Evolutionary conservation across 2,113 vertebrate species (phyloP).

Genomic region (Malurus melanocephalus): DNA sequence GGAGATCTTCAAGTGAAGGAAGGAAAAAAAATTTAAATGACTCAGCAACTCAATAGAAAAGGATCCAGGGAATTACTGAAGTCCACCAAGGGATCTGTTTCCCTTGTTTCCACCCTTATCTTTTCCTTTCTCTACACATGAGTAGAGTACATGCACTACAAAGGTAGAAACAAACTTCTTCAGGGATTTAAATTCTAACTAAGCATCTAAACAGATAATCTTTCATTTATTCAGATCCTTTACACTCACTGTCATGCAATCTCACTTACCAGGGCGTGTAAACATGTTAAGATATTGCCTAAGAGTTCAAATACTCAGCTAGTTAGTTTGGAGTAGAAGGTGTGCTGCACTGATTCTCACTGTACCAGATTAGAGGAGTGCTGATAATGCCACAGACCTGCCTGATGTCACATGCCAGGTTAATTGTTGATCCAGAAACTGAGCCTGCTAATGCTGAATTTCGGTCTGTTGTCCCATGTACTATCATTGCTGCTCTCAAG

Average conservation of each 20-base stretch:
- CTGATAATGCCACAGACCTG: neutral
- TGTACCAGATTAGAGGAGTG: neutral
- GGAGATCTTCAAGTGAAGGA: neutral
- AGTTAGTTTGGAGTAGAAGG: neutral
- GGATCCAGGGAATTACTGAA: neutral
- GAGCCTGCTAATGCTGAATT: neutral
- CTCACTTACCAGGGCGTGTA: neutral
- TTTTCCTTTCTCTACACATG: neutral
- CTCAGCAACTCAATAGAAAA: neutral
- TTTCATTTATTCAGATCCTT: neutral
- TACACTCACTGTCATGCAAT: neutral
- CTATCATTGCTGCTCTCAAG: neutral
- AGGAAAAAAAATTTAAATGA: neutral
- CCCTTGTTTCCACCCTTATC: neutral
- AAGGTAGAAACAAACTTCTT: neutral
- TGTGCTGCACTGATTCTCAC: neutral
- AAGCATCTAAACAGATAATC: neutral
- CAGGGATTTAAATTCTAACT: neutral
- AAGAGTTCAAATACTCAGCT: neutral
- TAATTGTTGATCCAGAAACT: neutral
- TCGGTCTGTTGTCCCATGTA: neutral
- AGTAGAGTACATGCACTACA: neutral
- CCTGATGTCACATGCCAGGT: neutral
- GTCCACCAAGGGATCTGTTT: neutral
- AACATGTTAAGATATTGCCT: neutral